Percentiles rank a stretch among this genome's conserved stretches.
These are phyloP conservation scores for Calephelis nemesis DNA, from an alignment of 1,140 invertebrate species.

Conservation along the genomic window DNA sequence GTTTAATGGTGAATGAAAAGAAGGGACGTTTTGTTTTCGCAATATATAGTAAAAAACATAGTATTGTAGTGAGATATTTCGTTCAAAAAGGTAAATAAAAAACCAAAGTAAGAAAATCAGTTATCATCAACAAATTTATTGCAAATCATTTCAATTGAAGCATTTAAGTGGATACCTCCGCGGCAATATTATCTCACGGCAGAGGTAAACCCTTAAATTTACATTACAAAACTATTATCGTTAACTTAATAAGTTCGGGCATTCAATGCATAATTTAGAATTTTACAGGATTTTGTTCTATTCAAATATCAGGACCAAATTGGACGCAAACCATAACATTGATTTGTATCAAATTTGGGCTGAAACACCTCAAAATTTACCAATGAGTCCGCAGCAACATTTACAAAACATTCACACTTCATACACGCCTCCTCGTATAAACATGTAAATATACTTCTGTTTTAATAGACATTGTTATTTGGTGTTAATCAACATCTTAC, in stretches of 20 bases:
- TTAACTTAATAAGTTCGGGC: slow-evolving; percentile 48
- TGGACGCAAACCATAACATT: slow-evolving; percentile 45
- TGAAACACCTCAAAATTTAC: slow-evolving; percentile 26
- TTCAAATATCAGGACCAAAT: slow-evolving; percentile 42
- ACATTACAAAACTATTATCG: slow-evolving; percentile 23
- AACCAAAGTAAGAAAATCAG: slow-evolving; percentile 31
- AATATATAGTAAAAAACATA: neutral
- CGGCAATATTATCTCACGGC: slow-evolving; percentile 7
- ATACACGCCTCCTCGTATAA: slow-evolving; percentile 39
- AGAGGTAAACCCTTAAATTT: slow-evolving; percentile 58
- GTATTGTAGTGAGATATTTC: neutral
- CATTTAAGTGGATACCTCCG: slow-evolving; percentile 58
- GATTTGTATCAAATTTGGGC: slow-evolving; percentile 53
- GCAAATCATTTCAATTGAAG: slow-evolving; percentile 57
- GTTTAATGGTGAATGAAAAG: too few relatives aligned
- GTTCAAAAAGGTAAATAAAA: slow-evolving; percentile 17
- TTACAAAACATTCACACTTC: slow-evolving; percentile 51
- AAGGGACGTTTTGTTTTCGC: too few relatives aligned
- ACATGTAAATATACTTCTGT: slow-evolving; percentile 53
- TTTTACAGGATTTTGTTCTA: slow-evolving; percentile 27
- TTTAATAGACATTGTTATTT: slow-evolving; percentile 51
- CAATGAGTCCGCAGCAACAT: slow-evolving; percentile 52
- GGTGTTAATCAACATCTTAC: slow-evolving; percentile 52
- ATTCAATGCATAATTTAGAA: slow-evolving; percentile 59
- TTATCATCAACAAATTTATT: slow-evolving; percentile 70